These are phyloP conservation scores for Paratilapia polleni DNA, from an alignment of 2,113 vertebrate genomes.

Conservation along the genomic window DNA sequence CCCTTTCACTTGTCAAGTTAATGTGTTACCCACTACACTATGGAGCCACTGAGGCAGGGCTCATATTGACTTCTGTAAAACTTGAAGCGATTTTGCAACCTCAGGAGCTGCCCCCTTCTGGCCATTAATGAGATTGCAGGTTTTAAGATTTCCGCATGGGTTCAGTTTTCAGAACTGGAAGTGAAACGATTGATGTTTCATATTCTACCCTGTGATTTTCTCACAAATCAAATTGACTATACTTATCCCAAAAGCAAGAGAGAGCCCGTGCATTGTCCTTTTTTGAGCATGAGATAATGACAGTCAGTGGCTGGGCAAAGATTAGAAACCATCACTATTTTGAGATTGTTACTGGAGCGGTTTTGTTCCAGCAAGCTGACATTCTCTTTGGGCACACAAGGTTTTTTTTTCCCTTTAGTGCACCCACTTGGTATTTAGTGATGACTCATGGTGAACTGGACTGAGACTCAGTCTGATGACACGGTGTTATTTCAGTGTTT, in stretches of 20 bases:
- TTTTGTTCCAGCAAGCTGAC: neutral
- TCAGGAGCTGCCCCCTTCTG: no score
- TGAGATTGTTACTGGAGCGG: neutral
- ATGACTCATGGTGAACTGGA: constrained; percentile 9
- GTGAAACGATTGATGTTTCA: no score
- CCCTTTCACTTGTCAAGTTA: no score
- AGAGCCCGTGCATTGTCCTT: neutral
- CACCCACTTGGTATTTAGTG: constrained; percentile 20
- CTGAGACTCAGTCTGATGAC: neutral
- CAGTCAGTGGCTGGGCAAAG: neutral
- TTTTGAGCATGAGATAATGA: neutral
- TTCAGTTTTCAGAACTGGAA: no score
- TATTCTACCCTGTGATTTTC: neutral
- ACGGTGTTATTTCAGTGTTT: neutral
- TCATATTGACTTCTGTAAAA: no score
- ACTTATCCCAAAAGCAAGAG: neutral
- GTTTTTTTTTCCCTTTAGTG: neutral
- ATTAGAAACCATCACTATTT: neutral
- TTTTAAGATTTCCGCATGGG: no score
- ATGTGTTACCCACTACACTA: no score
- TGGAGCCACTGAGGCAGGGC: no score
- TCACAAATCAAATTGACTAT: neutral
- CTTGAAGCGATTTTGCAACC: no score
- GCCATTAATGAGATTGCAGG: no score
- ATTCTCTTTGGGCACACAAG: neutral